phyloP scores from a whole-genome alignment of 1,140 invertebrate genomes.

The Drosophila pectinifera region DNA sequence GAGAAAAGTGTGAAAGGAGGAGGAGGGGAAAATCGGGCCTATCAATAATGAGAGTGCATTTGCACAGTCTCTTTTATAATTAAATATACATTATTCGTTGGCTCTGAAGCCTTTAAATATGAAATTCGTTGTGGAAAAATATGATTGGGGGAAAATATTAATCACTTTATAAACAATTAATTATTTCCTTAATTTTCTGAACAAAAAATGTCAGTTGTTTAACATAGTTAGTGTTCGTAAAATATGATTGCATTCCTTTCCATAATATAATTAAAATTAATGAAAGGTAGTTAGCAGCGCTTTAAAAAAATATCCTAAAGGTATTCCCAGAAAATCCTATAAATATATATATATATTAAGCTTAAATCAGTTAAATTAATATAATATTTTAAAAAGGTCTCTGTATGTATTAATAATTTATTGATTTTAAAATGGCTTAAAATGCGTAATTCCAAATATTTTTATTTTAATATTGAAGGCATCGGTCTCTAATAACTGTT shows the following conservation, averaged over 20 bases:
- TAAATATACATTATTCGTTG: conserved; percentile 7
- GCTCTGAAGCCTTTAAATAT: not conserved
- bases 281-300: too few relatives aligned
- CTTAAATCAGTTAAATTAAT: too few relatives aligned
- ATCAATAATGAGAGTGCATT: conserved; percentile 21
- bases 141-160: not conserved
- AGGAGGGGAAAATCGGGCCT: not conserved
- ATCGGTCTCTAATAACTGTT: too few relatives aligned
- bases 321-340: not conserved
- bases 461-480: too few relatives aligned
- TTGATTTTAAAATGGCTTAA: too few relatives aligned
- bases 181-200: too few relatives aligned
- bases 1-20: not conserved
- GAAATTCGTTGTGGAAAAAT: not conserved
- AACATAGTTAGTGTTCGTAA: not conserved
- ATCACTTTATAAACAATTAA: not conserved
- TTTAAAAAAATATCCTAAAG: not conserved
- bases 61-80: conserved; percentile 22
- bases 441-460: too few relatives aligned
- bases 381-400: too few relatives aligned
- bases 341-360: not conserved
- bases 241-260: too few relatives aligned
- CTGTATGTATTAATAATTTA: too few relatives aligned
- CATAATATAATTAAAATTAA: too few relatives aligned
- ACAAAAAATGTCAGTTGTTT: too few relatives aligned